Evolutionary conservation across 2,797 vertebrate species (phyloP), one percentile per base, ranked within the genome.

Genomic region (Limosa lapponica): DNA sequence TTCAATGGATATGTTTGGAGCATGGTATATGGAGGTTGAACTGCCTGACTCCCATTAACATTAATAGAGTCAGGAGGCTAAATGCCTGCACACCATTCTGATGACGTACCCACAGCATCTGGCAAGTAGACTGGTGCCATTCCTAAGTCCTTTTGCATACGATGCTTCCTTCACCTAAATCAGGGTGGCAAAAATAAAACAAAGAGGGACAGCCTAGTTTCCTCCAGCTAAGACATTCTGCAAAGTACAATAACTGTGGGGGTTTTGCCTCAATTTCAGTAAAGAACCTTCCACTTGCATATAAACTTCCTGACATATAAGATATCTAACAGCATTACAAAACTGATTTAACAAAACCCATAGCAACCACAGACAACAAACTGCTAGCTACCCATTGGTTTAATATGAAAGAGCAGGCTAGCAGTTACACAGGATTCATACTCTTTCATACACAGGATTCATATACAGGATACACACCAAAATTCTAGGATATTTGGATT

Each of bases 1-100:
- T 93, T 96, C 90, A 94, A 55, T 87, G 78, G 48, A 3, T 70
- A 17, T 11, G 37, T 93, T 96, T 77, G 61, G 59, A 80, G 51
- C 55, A 27, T 39, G 59, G 80, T 84, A 24, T 59, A 70, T 34
- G 66, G 82, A 90, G 43, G 65, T 3, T 86, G 90, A 86, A 74
- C 69, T 87, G 86, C 57, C 65, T 86, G 91, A 72, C 51, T 95
- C 67, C 74, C 67, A 89, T 94, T 90, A 82, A 79, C 69, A 57
- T 75, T 89, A 87, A 75, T 13, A 61, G 49, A 94, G 77, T 73
- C 83, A 87, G 62, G 67, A 82, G 74, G 85, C 55, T 80, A 89
- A 91, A 90, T 64, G 69, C 37, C 87, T 66, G 54, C 1, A 0
- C 61, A 44, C 75, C 23, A 36, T 69, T 93, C 67, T 70, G 66